Base-by-base conservation (phyloP, 2,888 invertebrate species). In the Nineta flava region DNA sequence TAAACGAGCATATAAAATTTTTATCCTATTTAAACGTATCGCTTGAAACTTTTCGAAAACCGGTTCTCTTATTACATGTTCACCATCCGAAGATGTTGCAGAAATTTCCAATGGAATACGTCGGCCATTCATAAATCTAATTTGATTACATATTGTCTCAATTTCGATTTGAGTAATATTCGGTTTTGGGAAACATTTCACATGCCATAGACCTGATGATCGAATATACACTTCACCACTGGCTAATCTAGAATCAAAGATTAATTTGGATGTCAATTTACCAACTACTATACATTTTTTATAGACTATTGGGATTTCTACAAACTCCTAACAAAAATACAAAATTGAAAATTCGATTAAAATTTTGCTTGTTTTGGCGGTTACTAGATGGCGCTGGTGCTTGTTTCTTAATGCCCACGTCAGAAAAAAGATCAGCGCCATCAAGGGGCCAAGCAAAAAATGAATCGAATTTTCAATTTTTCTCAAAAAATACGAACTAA, bases 151-250 rank as follows among this genome's bases (percentile, higher is more conserved):
- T 53, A 83, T 74, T 12, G 70, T 65, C 57, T 77, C 75, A 2
- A 77, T 62, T 48, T 76, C 70, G 0, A 65, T 61, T 44, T 70
- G 74, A 1, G 77, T 75, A 50, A 73, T 70, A 9, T 66, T 67
- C 42, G 64, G 61, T 46, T 70, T 70, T 12, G 55, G 48, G 0
- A 77, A 82, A 59, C 86, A 86, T 59, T 81, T 81, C 1, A 81
- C 71, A 55, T 81, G 77, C 83, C 85, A 83, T 9, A 81, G 67
- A 12, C 86, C 86, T 53, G 76, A 78, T 0, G 76, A 72, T 44
- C 76, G 74, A 5, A 74, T 68, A 47, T 81, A 69, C 0, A 86
- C 75, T 66, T 83, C 81, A 1, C 83, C 83, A 12, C 69, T 65
- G 60, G 47, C 76, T 76, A 65, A 34, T 63, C 58, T 53, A 41